phyloP scores from a whole-genome alignment of 2,113 vertebrate species.

The Scomber scombrus region DNA sequence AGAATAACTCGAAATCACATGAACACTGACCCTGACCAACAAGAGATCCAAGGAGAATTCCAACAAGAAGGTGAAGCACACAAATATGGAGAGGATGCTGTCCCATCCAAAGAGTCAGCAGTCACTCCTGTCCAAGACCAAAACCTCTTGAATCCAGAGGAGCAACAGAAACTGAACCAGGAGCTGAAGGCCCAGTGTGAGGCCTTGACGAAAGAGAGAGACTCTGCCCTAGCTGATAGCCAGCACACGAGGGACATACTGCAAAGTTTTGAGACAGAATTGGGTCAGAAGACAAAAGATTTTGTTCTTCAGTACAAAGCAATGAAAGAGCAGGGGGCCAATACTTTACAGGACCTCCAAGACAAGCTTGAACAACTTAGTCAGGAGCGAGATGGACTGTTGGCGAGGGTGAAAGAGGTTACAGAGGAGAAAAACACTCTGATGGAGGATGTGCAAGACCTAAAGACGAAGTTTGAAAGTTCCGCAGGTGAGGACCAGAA shows the following conservation, averaged over 20 bases:
- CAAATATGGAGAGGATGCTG: conserved; percentile 77
- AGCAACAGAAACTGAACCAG: conserved; percentile 79
- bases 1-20: conserved; percentile 54
- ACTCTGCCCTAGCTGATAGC: conserved; percentile 87
- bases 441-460: conserved; percentile 81
- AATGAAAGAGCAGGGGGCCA: conserved; percentile 91
- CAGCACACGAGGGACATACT: conserved; percentile 88
- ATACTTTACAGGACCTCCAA: conserved; percentile 87
- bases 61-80: conserved; percentile 79
- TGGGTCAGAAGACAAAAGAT: conserved; percentile 89
- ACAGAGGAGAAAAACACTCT: conserved; percentile 88
- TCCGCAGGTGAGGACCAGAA: conserved; percentile 73
- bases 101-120: conserved; percentile 76
- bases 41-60: conserved; percentile 79
- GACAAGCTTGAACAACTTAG: conserved; percentile 86
- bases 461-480: conserved; percentile 79
- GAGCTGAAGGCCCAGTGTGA: conserved; percentile 86
- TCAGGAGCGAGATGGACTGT: conserved; percentile 87
- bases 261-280: conserved; percentile 88
- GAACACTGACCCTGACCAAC: conserved; percentile 62
- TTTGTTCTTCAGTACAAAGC: conserved; percentile 90
- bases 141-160: conserved; percentile 71
- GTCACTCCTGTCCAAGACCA: conserved; percentile 16
- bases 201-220: conserved; percentile 86
- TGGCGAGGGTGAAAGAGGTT: conserved; percentile 80